Base-by-base conservation (phyloP, 2,888 invertebrate species). In the Drosophila neotestacea region DNA sequence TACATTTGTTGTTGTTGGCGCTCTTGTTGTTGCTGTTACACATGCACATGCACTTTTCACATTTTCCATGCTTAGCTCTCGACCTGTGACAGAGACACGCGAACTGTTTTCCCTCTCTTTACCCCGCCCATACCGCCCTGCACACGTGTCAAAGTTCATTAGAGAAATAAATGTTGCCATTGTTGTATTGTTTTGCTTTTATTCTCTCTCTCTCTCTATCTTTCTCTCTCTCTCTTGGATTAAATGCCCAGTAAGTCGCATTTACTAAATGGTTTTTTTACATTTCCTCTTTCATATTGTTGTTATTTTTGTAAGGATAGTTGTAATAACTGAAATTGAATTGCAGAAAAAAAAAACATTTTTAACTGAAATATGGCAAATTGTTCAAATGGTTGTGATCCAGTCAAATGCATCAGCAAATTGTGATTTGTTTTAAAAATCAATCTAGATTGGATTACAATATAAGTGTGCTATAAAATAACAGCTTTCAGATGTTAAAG, bases 91-190 rank as follows among this genome's bases (percentile, higher is more conserved):
- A 81, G 69, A 63, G 44, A 71, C 81, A 87, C 85, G 81, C 81
- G 70, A 81, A 70, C 67, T 56, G 16, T 34, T 28, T 59, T 47
- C 42, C 13, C 38, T 41, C 38, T 44, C 62, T 50, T 34, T 16
- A 16, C 34, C 38, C 42, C 11, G 10, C 7, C 6, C 6, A 39
- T 39, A 34, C 9, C 36, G 22, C 52, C 46, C 67, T 27, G 41
- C 55, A 54, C 66, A 66, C 56, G 89, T 83, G 89, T 87, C 89
- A 87, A 79, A 83, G 88, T 89, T 83, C 82, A 83, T 87, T 83
- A 89, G 80, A 63, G 73, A 88, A 78, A 67, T 77, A 73, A 54
- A 76, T 65, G 70, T 58, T 73, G 42, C 48, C 41, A 42, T 74
- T 48, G 42, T 13, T 36, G 11, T 28, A 22, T 30, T 16, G 27